A percentile compares a stretch with the other conserved stretches of the same genome.
Evolutionary conservation across 2,888 invertebrate genomes (phyloP).

Genomic region (Ennomos quercinarius): DNA sequence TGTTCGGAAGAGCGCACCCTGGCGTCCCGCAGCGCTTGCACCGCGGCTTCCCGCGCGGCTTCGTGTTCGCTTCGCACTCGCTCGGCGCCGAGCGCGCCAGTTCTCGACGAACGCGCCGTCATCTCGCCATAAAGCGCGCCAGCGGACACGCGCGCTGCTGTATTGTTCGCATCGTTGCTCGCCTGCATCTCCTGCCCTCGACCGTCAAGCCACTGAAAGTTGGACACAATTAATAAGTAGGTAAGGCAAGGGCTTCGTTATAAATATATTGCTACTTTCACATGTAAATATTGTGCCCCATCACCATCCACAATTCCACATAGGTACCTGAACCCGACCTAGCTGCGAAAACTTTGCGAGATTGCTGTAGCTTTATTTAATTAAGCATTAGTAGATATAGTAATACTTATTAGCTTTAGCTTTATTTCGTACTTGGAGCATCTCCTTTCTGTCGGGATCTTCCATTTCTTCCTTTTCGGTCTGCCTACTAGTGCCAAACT

Average conservation of each 20-base stretch:
- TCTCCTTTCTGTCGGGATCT: slow-evolving; percentile 30
- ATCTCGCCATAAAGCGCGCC: slow-evolving; percentile 28
- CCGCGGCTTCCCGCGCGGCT: slow-evolving; percentile 25
- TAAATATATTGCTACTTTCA: no score
- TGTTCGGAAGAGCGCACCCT: slow-evolving; percentile 7
- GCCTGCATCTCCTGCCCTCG: slow-evolving; percentile 22
- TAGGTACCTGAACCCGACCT: no score
- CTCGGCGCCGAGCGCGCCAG: slow-evolving; percentile 54
- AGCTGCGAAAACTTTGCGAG: no score
- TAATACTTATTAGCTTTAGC: background rate
- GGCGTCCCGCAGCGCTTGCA: slow-evolving; percentile 8
- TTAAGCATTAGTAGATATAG: no score
- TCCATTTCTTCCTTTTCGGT: slow-evolving; percentile 11
- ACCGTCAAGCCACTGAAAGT: slow-evolving; percentile 29
- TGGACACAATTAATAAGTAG: background rate
- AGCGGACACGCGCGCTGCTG: slow-evolving; percentile 29
- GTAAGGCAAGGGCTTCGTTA: background rate
- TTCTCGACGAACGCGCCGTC: slow-evolving; percentile 56
- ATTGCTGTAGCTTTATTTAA: no score
- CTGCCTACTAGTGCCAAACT: slow-evolving; percentile 32
- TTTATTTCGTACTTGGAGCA: slow-evolving; percentile 27
- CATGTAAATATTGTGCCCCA: no score
- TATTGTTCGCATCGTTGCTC: slow-evolving; percentile 37
- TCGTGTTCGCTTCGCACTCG: slow-evolving; percentile 25
- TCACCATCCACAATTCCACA: no score